Evolutionary conservation across 2,888 invertebrate species (phyloP), one percentile per base, ranked within the genome.

Genomic region (Ormyrus nitidulus): DNA sequence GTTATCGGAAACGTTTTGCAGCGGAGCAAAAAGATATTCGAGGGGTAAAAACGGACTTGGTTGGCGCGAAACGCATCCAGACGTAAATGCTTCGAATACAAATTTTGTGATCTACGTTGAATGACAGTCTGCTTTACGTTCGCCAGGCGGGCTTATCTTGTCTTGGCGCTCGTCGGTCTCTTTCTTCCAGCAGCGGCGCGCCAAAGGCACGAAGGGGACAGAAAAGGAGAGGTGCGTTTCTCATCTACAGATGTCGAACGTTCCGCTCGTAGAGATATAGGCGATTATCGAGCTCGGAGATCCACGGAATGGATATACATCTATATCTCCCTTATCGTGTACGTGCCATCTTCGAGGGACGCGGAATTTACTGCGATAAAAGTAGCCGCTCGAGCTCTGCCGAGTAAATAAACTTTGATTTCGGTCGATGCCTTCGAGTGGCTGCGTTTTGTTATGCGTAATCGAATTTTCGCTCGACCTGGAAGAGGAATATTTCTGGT

Each of bases 271-370:
- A 34, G 19, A 64, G 69, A 77, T 74, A 74, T 68, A 62, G 34
- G 44, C 61, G 62, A 79, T 79, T 73, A 79, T 79, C 73, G 64
- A 53, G 13, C 49, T 61, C 11, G 13, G 11, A 62, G 69, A 79
- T 69, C 73, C 69, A 62, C 64, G 34, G 71, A 59, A 13, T 66
- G 59, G 59, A 66, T 75, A 59, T 4, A 34, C 66, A 70, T 71
- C 75, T 77, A 64, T 73, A 73, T 73, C 68, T 69, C 65, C 81
- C 84, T 56, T 85, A 86, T 86, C 85, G 62, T 76, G 82, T 84
- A 85, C 83, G 83, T 85, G 84, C 80, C 81, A 83, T 83, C 83
- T 79, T 53, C 5, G 61, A 78, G 71, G 75, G 70, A 71, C 78
- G 51, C 70, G 75, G 77, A 77, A 78, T 81, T 77, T 71, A 81